A percentile compares a stretch with the other conserved stretches of the same genome.
Evolutionary conservation across 2,113 vertebrate species (phyloP).

Genomic region (Tricholaema leucomelas): DNA sequence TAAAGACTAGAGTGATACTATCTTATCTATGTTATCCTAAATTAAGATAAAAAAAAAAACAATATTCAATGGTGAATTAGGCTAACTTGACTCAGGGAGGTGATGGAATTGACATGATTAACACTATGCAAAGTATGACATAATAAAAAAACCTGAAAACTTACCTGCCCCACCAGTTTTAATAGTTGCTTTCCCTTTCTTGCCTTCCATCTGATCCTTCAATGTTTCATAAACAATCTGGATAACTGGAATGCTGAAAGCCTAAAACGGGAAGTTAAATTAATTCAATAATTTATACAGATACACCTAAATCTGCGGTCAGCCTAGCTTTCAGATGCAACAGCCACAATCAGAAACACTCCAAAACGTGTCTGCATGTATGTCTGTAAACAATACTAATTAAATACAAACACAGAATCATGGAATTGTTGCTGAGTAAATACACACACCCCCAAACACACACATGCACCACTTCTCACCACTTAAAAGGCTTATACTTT

Average conservation of each 20-base stretch:
- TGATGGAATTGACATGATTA: not conserved
- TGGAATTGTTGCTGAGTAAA: not conserved
- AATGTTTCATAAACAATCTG: slow-evolving; percentile 98
- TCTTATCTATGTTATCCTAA: not conserved
- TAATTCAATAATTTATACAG: not conserved
- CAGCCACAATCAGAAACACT: not conserved
- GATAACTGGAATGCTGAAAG: slow-evolving; percentile 97
- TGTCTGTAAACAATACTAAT: not conserved
- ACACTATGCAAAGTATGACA: not conserved
- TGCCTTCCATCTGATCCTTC: slow-evolving; percentile 95
- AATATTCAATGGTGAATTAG: not conserved
- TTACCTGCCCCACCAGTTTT: slow-evolving; percentile 91
- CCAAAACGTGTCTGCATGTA: not conserved
- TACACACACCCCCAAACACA: not conserved
- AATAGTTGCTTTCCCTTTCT: slow-evolving; percentile 87
- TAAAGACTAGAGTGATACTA: not conserved
- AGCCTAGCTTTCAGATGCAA: not conserved
- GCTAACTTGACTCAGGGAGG: not conserved
- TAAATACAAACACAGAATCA: not conserved
- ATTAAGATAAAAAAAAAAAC: not conserved
- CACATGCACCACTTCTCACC: not conserved
- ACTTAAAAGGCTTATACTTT: not conserved
- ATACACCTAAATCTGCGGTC: not conserved
- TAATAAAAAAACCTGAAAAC: not conserved
- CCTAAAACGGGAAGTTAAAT: slow-evolving; percentile 73